Percentiles rank a stretch among this genome's conserved stretches.
These are phyloP conservation scores for Phorcus lineatus DNA, from an alignment of 2,888 invertebrate genomes.

Conservation along the genomic window DNA sequence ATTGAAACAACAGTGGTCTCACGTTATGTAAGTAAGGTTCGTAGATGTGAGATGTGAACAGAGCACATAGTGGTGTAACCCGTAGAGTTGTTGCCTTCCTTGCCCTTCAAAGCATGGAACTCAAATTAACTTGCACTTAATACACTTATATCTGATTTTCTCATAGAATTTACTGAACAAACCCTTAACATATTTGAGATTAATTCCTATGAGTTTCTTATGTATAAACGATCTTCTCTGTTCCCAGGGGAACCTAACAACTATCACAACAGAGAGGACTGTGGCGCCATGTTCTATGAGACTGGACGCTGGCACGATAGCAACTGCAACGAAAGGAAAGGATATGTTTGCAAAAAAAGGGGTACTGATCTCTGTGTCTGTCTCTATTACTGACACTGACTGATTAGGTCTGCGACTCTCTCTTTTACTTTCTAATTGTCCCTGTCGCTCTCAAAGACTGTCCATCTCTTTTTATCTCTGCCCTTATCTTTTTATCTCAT, in stretches of 20 bases:
- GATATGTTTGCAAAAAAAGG: constrained; percentile 47
- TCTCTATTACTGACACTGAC: neutral
- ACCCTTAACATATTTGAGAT: too few relatives aligned
- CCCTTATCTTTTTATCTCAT: too few relatives aligned
- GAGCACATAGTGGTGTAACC: too few relatives aligned
- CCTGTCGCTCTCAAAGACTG: neutral
- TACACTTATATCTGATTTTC: too few relatives aligned
- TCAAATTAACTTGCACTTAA: too few relatives aligned
- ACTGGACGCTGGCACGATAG: constrained; percentile 56
- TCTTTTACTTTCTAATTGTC: neutral
- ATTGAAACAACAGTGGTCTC: too few relatives aligned
- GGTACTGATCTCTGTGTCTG: constrained; percentile 28
- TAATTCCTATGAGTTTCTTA: too few relatives aligned
- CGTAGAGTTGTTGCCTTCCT: too few relatives aligned
- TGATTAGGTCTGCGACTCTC: neutral
- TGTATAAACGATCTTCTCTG: neutral
- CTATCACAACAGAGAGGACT: constrained; percentile 41
- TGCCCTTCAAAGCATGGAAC: too few relatives aligned
- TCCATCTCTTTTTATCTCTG: neutral
- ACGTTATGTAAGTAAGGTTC: too few relatives aligned
- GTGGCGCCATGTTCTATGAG: constrained; percentile 48
- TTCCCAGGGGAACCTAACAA: constrained; percentile 55
- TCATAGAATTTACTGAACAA: too few relatives aligned
- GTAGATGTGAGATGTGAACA: too few relatives aligned
- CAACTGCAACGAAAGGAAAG: constrained; percentile 40